These are phyloP conservation scores for Griposia aprilina DNA, from an alignment of 2,888 invertebrate genomes.

Conservation along the genomic window DNA sequence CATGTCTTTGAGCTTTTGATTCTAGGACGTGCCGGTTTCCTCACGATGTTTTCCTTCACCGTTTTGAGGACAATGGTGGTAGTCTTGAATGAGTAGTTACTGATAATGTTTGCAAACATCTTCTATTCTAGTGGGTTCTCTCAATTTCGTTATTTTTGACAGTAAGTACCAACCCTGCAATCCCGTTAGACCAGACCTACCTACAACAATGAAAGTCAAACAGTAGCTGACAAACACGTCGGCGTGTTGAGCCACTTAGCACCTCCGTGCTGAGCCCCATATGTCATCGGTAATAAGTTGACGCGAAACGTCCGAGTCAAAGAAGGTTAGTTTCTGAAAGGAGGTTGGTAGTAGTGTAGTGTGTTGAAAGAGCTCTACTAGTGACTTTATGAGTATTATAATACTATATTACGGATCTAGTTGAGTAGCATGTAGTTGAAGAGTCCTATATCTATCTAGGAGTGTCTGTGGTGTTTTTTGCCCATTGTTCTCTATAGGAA, in stretches of 20 bases:
- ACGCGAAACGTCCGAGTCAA: slow-evolving; percentile 40
- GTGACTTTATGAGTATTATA: not conserved
- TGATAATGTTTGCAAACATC: too few relatives aligned
- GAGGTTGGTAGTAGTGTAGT: slow-evolving; percentile 1
- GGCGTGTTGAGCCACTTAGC: slow-evolving; percentile 77
- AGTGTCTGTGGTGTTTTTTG: too few relatives aligned
- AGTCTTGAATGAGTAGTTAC: too few relatives aligned
- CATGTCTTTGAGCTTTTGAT: too few relatives aligned
- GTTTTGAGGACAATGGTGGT: too few relatives aligned
- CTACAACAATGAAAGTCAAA: slow-evolving; percentile 62
- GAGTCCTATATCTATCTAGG: not conserved
- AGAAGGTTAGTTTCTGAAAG: slow-evolving; percentile 18
- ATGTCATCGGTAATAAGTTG: slow-evolving; percentile 50
- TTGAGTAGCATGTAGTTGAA: not conserved
- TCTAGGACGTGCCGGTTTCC: too few relatives aligned
- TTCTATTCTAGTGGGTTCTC: not conserved
- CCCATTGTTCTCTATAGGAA: too few relatives aligned
- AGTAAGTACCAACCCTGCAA: slow-evolving; percentile 42
- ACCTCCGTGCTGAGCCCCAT: slow-evolving; percentile 63
- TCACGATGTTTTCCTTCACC: too few relatives aligned
- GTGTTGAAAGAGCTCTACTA: not conserved
- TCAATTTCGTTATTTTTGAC: not conserved
- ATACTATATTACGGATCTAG: not conserved
- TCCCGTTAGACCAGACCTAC: slow-evolving; percentile 65
- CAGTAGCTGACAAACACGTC: slow-evolving; percentile 61